Percentiles rank a stretch among this genome's conserved stretches.
Evolutionary conservation across 2,888 invertebrate species (phyloP).

Genomic region (Neuroscelio doddi): DNA sequence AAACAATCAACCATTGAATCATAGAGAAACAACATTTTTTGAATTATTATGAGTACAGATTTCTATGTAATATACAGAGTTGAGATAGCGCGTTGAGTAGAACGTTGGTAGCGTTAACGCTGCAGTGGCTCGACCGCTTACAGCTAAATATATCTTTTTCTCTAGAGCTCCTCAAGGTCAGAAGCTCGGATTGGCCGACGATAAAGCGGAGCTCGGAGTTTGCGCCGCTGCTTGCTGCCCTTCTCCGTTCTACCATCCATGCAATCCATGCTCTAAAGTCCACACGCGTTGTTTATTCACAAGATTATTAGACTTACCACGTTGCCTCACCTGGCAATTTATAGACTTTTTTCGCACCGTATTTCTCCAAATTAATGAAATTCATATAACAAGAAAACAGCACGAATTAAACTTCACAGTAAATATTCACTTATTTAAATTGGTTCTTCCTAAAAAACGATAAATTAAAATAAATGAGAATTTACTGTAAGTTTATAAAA

Average conservation of each 20-base stretch:
- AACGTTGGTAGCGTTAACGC: conserved; percentile 44
- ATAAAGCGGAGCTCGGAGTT: conserved; percentile 50
- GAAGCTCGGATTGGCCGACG: conserved; percentile 49
- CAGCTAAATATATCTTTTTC: conserved; percentile 55
- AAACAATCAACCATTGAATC: no score
- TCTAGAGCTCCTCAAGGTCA: conserved; percentile 54
- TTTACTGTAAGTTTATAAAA: no score
- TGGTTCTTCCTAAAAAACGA: no score
- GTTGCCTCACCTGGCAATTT: conserved; percentile 45
- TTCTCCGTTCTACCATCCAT: conserved; percentile 45
- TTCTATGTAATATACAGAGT: conserved; percentile 37
- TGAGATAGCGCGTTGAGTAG: conserved; percentile 32
- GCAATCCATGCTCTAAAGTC: conserved; percentile 41
- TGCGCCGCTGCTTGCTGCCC: conserved; percentile 42
- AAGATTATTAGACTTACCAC: conserved; percentile 43
- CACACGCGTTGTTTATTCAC: conserved; percentile 44
- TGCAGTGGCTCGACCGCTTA: conserved; percentile 47
- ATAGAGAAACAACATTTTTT: conserved; percentile 18
- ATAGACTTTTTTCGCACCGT: conserved; percentile 11
- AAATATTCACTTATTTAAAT: no score
- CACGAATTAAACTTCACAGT: no score
- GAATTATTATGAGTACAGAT: conserved; percentile 27
- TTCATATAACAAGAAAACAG: no score
- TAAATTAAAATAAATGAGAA: no score
- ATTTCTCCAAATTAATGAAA: background rate